These are phyloP conservation scores for Margarornis squamiger DNA, from an alignment of 2,797 vertebrate genomes.

Conservation along the genomic window DNA sequence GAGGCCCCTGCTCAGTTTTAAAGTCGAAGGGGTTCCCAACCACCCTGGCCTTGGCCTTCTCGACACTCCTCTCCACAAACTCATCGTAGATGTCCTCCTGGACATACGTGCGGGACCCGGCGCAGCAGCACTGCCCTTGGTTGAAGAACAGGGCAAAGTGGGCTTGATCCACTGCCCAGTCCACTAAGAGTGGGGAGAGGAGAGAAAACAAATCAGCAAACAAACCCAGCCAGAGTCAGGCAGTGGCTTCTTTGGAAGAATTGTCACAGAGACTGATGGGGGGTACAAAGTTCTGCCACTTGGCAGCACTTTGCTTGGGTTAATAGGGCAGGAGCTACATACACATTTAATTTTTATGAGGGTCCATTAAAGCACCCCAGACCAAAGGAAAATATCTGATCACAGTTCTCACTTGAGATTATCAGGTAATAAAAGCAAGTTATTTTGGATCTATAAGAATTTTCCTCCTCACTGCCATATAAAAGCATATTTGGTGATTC, in stretches of 20 bases:
- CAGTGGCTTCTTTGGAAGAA: not conserved
- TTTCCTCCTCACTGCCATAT: not conserved
- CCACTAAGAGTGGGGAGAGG: constrained; percentile 77
- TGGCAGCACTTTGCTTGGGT: not conserved
- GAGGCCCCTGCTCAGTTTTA: constrained; percentile 92
- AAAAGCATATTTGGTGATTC: not conserved
- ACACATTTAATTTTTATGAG: not conserved
- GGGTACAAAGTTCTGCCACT: not conserved
- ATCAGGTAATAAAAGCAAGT: not conserved
- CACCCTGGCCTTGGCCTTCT: constrained; percentile 84
- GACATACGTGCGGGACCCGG: constrained; percentile 90
- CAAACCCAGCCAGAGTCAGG: not conserved
- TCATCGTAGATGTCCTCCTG: constrained; percentile 90
- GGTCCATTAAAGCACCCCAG: not conserved
- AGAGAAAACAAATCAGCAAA: not conserved
- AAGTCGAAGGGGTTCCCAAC: constrained; percentile 93
- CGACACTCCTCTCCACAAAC: constrained; percentile 90
- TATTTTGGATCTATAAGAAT: not conserved
- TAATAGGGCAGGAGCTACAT: not conserved
- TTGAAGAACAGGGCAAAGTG: constrained; percentile 96
- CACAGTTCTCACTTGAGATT: not conserved
- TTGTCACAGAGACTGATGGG: not conserved
- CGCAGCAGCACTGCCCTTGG: constrained; percentile 96
- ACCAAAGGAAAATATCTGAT: not conserved
- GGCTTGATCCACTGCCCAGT: constrained; percentile 92